Evolutionary conservation across 2,113 vertebrate genomes (phyloP).

Genomic region (Aegithalos caudatus): DNA sequence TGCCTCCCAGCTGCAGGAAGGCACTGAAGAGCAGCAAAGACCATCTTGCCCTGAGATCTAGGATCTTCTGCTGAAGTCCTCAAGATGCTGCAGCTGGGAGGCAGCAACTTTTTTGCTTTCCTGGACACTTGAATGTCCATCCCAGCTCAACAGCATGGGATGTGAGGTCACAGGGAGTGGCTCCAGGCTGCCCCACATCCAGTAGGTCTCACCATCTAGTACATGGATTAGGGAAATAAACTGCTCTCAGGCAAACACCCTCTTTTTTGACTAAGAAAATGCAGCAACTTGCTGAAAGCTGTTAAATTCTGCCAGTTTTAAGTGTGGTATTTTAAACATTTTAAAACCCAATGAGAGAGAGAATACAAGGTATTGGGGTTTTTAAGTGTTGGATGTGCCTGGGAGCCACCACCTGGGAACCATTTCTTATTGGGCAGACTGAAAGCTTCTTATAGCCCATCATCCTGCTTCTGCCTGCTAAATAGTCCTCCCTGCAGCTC

Average conservation of each 20-base stretch:
- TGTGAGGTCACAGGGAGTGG: neutral
- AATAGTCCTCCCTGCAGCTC: neutral
- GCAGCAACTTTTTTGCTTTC: neutral
- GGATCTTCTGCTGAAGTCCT: neutral
- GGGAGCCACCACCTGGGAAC: neutral
- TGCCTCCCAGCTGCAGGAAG: neutral
- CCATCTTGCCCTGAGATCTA: rapidly evolving
- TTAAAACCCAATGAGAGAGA: neutral
- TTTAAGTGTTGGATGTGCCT: neutral
- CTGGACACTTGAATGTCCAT: rapidly evolving
- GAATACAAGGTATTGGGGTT: neutral
- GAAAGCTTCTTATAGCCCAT: neutral
- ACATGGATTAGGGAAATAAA: neutral
- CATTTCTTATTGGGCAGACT: neutral
- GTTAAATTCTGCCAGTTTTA: neutral
- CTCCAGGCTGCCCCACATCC: neutral
- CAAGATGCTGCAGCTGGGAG: neutral
- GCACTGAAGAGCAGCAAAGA: neutral
- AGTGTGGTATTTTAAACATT: neutral
- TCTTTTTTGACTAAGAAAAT: neutral
- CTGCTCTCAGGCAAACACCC: neutral
- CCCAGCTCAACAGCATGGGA: neutral
- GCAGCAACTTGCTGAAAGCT: neutral
- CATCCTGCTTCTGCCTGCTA: neutral
- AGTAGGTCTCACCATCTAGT: neutral